A percentile compares a stretch with the other conserved stretches of the same genome.
These are phyloP conservation scores for Orthosia incerta DNA, from an alignment of 2,888 invertebrate genomes.

Conservation along the genomic window DNA sequence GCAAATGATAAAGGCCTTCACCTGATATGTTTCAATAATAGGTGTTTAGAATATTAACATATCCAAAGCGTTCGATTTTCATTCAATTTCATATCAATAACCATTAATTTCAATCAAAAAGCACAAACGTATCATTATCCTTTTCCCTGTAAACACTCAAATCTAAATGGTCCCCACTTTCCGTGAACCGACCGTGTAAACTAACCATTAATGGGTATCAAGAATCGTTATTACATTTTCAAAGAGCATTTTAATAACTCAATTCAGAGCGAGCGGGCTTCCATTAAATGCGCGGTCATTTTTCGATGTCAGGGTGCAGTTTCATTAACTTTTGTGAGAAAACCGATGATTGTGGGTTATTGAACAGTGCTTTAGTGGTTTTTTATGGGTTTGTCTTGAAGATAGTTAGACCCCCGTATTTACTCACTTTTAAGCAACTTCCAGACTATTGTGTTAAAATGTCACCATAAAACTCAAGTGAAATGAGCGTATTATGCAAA, in stretches of 20 bases:
- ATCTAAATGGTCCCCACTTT: slow-evolving; percentile 45
- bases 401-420: neutral
- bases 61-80: neutral
- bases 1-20: too few species aligned
- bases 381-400: neutral
- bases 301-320: slow-evolving; percentile 75
- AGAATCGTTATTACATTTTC: slow-evolving; percentile 78
- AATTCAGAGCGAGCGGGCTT: slow-evolving; percentile 74
- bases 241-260: slow-evolving; percentile 81
- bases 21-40: too few species aligned
- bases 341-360: slow-evolving; percentile 78
- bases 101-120: slow-evolving; percentile 15
- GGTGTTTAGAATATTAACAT: neutral
- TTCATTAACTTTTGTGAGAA: slow-evolving; percentile 78
- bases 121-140: slow-evolving; percentile 23
- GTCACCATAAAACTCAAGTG: too few species aligned
- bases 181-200: slow-evolving; percentile 59
- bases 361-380: slow-evolving; percentile 48
- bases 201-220: slow-evolving; percentile 67
- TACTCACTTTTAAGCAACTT: neutral
- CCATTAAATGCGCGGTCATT: slow-evolving; percentile 77
- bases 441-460: too few species aligned
- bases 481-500: too few species aligned
- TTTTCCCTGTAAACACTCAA: slow-evolving; percentile 37
- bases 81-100: slow-evolving; percentile 11